Base-by-base conservation (phyloP, 2,888 invertebrate species). In the Leptopilina drosophilae region DNA sequence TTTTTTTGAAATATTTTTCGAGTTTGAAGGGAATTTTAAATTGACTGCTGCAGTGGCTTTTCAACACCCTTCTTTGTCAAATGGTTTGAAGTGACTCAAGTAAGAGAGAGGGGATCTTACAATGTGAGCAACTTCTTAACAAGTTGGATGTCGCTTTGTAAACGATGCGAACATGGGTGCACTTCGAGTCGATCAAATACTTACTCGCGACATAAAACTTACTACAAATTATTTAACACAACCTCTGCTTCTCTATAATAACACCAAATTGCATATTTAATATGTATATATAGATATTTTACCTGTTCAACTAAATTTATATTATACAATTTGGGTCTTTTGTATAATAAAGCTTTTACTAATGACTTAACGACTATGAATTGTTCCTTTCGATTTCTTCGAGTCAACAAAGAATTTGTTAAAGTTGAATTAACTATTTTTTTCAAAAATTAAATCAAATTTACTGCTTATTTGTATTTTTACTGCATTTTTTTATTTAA, bases 181-280 rank as follows among this genome's bases (percentile, higher is more conserved):
- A 73, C 73, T 73, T n/a, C 73, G 73, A 73, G 73, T 73, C 73
- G 73, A 73, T 73, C 73, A 73, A 73, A 73, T 73, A 73, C 73
- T 73, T 73, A 73, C 73, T 73, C 73, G 73, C 73, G 73, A 73
- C 73, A 56, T 53, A 73, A 64, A 73, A 26, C 73, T 73, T 73
- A 73, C 69, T 73, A 73, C 69, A 59, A 62, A 49, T 67, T 33
- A 14, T 73, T n/a, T 40, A 73, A 73, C 56, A 56, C 56, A 73
- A 59, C 15, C 33, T 33, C 56, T 73, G 73, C 56, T 73, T 33
- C 26, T 33, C 53, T 73, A 73, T 46, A 53, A 20, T 59, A 15
- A 59, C 73, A 73, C n/a, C 73, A 62, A 62, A 20, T 59, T 59
- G 8, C 26, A 1, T 33, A 33, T 53, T 12, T 56, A 53, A 56